Evolutionary conservation across 2,113 vertebrate species (phyloP).

Genomic region (Silurus asotus): DNA sequence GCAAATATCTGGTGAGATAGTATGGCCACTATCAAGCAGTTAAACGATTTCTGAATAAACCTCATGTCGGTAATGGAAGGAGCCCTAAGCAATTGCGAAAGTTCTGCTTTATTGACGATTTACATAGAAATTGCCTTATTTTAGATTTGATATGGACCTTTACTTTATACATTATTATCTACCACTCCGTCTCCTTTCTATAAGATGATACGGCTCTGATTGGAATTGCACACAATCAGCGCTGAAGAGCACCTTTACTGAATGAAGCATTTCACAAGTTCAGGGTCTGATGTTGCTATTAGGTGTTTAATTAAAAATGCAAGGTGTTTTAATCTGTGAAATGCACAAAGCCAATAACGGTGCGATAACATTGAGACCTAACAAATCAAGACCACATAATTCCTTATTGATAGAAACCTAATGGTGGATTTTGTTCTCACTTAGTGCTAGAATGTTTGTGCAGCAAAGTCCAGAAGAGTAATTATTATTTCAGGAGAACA

Average conservation of each 20-base stretch:
- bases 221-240: conserved; percentile 73
- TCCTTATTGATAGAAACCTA: conserved; percentile 71
- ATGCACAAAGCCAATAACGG: conserved; percentile 18
- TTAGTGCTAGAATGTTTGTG: conserved; percentile 66
- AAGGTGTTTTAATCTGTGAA: conserved; percentile 43
- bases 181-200: conserved; percentile 89
- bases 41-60: conserved; percentile 91
- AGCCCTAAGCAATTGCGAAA: conserved; percentile 93
- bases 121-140: conserved; percentile 99
- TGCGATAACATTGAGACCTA: conserved; percentile 33
- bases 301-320: conserved; percentile 50
- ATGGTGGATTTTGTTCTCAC: conserved; percentile 64
- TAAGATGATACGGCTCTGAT: conserved; percentile 84
- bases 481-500: conserved; percentile 80
- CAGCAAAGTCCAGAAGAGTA: conserved; percentile 73
- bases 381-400: conserved; percentile 56
- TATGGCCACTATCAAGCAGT: conserved; percentile 93
- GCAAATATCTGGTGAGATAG: conserved; percentile 94
- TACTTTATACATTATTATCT: conserved; percentile 72
- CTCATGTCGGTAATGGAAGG: conserved; percentile 92
- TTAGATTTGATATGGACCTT: conserved; percentile 88
- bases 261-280: conserved; percentile 27
- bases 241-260: conserved; percentile 33
- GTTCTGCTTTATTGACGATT: conserved; percentile 98
- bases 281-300: conserved; percentile 32